Evolutionary conservation across 2,888 invertebrate genomes (phyloP), one percentile per base, ranked within the genome.

Genomic region (Lithophane ornitopus): DNA sequence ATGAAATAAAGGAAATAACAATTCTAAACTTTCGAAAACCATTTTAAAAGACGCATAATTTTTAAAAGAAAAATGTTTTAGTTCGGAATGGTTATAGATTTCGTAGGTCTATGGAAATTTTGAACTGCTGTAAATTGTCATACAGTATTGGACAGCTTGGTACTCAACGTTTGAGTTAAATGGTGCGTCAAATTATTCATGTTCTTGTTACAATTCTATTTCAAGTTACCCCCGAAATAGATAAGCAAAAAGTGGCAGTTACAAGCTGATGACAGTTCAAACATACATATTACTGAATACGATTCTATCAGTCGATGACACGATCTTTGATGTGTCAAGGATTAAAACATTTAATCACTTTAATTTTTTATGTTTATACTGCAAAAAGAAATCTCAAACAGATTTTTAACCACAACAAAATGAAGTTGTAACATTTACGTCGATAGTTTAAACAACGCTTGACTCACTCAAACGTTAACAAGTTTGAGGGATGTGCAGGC

Each of bases 401-500:
- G 0, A 56, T 41, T 34, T 16, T 70, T 8, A n/a, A 34, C 11
- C 16, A 59, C 26, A 52, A 9, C 39, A 59, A 54, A 78, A 78
- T 59, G 2, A 59, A 46, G 52, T 46, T 72, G 44, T 72, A 66
- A 72, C 59, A 66, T 69, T 76, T 73, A 62, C 52, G 19, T 54
- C n/a, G 22, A 68, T 26, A 49, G 41, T 49, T 62, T 69, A 82
- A 70, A 70, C 34, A 68, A 70, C 68, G 54, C 19, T 78, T n/a
- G 28, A 73, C 54, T 59, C 61, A 69, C 65, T 81, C 61, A 69
- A 68, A 74, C 70, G 68, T 61, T 78, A 71, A 82, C 82, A 82
- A 72, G 71, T 66, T 78, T 66, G 74, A 82, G 74, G 26, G 71
- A 82, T 70, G 74, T 65, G 73, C 67, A 65, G 34, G 54, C 75